Conservation (phyloP, 2,113 vertebrate genomes). For the Dromaius novaehollandiae region DNA sequence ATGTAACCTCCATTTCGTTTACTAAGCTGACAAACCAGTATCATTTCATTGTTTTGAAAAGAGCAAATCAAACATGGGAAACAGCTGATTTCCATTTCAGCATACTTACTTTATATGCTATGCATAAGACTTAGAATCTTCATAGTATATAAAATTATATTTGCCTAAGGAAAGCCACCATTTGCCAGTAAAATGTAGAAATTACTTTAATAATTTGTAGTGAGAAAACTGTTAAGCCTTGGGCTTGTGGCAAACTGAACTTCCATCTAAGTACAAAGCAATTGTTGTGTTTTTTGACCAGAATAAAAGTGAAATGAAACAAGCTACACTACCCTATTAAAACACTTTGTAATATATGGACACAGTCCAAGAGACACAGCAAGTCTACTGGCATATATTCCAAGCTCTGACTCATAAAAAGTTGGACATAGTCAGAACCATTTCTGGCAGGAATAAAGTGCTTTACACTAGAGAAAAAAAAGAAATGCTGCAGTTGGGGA, state of each 20-base stretch:
- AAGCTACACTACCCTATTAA: slow-evolving; percentile 4
- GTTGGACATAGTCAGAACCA: slow-evolving; percentile 5
- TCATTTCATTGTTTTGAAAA: neutral
- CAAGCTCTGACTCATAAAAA: slow-evolving; percentile 51
- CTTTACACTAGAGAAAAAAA: neutral
- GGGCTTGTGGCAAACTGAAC: neutral
- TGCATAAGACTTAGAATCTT: neutral
- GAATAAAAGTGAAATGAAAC: slow-evolving; percentile 42
- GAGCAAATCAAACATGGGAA: neutral
- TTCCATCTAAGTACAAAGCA: neutral
- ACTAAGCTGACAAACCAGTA: neutral
- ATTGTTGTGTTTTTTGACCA: slow-evolving; percentile 7
- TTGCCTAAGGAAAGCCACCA: neutral
- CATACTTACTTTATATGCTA: neutral
- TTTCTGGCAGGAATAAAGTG: slow-evolving; percentile 32
- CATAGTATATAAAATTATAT: neutral
- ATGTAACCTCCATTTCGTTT: neutral
- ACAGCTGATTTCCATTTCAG: neutral
- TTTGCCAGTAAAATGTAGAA: neutral
- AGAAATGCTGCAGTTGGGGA: neutral
- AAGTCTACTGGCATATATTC: slow-evolving; percentile 19
- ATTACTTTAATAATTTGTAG: neutral
- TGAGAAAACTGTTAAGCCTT: neutral
- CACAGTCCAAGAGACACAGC: slow-evolving; percentile 38
- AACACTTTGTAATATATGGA: slow-evolving; percentile 40